Conservation (phyloP, 1,140 invertebrate species). For the Neuroterus valhalla region DNA sequence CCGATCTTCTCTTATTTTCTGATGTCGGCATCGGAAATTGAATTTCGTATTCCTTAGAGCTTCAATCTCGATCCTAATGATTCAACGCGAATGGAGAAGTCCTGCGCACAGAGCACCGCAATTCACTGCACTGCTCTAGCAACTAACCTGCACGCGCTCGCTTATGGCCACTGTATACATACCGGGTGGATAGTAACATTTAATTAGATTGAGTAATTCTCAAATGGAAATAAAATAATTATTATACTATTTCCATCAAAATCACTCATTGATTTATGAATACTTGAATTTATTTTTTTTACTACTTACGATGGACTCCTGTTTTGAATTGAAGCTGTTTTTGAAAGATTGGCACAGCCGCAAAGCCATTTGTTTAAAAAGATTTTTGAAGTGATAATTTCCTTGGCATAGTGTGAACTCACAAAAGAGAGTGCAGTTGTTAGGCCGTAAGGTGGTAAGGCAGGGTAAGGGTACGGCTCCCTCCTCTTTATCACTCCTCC, state of each 20-base stretch:
- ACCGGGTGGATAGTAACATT: slow-evolving; percentile 44
- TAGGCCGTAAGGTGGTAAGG: too few relatives aligned
- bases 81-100: slow-evolving; percentile 49
- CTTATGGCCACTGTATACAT: slow-evolving; percentile 65
- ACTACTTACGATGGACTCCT: too few relatives aligned
- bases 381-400: too few relatives aligned
- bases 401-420: too few relatives aligned
- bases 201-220: slow-evolving; percentile 30
- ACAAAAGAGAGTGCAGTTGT: too few relatives aligned
- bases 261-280: too few relatives aligned
- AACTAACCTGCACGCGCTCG: slow-evolving; percentile 71
- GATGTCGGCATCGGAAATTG: slow-evolving; percentile 28
- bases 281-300: too few relatives aligned
- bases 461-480: too few relatives aligned
- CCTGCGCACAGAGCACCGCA: slow-evolving; percentile 69
- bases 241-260: neutral
- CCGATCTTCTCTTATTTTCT: slow-evolving; percentile 27
- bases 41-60: slow-evolving; percentile 28
- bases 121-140: slow-evolving; percentile 71
- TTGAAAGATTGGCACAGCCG: too few relatives aligned
- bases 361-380: too few relatives aligned
- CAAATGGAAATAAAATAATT: neutral
- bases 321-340: too few relatives aligned
- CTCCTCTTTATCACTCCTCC: too few relatives aligned
- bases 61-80: slow-evolving; percentile 29